Evolutionary conservation across 1,140 invertebrate genomes (phyloP).

Genomic region (Reticulitermes speratus): DNA sequence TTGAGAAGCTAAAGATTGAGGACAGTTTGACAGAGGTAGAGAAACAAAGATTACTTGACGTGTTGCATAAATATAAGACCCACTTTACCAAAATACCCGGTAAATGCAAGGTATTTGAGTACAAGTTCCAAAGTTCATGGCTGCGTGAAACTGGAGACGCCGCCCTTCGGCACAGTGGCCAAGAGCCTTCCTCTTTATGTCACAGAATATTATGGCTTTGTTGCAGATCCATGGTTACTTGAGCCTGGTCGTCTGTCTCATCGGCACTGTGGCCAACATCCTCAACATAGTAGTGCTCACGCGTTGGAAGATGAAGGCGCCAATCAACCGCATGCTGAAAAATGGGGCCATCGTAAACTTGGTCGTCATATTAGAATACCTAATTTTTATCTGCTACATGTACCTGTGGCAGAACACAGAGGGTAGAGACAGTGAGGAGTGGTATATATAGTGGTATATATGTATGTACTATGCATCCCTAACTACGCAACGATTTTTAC

Average conservation of each 20-base stretch:
- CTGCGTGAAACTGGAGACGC: too few species aligned
- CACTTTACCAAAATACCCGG: too few species aligned
- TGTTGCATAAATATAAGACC: too few species aligned
- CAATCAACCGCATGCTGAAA: constrained; percentile 86
- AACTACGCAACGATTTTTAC: too few species aligned
- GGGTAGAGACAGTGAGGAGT: constrained; percentile 48
- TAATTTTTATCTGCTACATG: constrained; percentile 82
- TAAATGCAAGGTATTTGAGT: too few species aligned
- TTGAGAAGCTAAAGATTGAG: too few species aligned
- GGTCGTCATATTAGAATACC: constrained; percentile 90
- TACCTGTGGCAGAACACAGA: constrained; percentile 56
- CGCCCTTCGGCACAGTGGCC: background rate
- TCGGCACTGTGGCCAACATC: constrained; percentile 89
- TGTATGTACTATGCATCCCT: too few species aligned
- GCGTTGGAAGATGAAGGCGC: constrained; percentile 82
- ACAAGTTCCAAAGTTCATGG: too few species aligned
- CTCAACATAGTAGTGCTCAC: constrained; percentile 95
- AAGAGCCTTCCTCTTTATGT: background rate
- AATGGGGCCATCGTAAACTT: constrained; percentile 90
- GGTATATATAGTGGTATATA: too few species aligned
- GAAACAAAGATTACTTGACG: too few species aligned
- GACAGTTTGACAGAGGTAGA: too few species aligned
- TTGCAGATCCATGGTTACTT: constrained; percentile 65
- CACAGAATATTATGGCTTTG: background rate
- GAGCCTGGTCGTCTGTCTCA: constrained; percentile 78